phyloP scores from a whole-genome alignment of 2,888 invertebrate species.

The Zaprionus obscuricornis region DNA sequence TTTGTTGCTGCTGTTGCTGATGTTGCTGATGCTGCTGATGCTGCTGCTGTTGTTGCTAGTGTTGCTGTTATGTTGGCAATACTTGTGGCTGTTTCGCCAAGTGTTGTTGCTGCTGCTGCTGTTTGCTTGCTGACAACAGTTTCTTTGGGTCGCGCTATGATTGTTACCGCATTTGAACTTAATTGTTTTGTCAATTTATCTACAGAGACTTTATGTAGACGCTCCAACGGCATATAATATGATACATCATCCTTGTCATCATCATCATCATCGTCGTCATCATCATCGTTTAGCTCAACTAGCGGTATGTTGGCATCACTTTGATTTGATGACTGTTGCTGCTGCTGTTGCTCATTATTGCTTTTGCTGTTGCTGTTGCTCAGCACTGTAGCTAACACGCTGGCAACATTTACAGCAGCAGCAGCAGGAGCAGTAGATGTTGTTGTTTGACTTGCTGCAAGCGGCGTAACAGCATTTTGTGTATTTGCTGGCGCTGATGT shows the following conservation, averaged over 20 bases:
- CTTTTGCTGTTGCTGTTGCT: neutral
- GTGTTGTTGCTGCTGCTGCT: neutral
- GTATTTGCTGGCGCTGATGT: neutral
- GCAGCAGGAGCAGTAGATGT: constrained; percentile 1
- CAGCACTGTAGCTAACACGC: constrained; percentile 40
- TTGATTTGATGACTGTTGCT: neutral
- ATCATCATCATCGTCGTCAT: constrained; percentile 55
- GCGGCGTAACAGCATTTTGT: no score
- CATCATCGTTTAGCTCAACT: constrained; percentile 75
- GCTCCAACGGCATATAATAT: constrained; percentile 28
- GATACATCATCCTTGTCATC: constrained; percentile 11
- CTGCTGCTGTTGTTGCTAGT: constrained; percentile 42
- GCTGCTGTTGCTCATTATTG: constrained; percentile 7
- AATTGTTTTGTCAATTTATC: constrained; percentile 81
- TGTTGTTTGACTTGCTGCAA: neutral
- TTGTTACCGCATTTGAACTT: constrained; percentile 82
- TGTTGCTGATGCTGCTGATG: constrained; percentile 35
- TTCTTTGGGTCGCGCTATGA: constrained; percentile 82
- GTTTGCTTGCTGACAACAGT: constrained; percentile 13
- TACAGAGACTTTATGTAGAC: constrained; percentile 70
- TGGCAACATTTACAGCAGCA: neutral
- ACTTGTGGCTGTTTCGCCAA: neutral
- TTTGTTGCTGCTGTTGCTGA: neutral
- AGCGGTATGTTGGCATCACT: constrained; percentile 54
- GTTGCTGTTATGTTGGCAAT: neutral